A percentile compares a stretch with the other conserved stretches of the same genome.
These are phyloP conservation scores for Rhynchonycteris naso DNA, from an alignment of 2,797 vertebrate genomes.

Conservation along the genomic window DNA sequence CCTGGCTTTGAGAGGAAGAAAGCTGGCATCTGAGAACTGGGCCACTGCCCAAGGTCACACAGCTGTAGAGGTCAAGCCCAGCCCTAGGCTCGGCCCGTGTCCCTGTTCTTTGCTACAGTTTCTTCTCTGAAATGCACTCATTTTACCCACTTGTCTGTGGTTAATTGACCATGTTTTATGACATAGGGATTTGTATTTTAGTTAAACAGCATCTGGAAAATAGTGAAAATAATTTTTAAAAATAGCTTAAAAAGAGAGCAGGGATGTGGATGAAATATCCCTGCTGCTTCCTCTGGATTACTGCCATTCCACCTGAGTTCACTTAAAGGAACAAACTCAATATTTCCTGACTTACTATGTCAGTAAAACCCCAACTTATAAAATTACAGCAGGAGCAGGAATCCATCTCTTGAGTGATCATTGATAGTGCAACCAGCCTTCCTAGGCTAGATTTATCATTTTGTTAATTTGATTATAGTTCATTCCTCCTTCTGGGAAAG, in stretches of 20 bases:
- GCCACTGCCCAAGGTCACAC: not conserved
- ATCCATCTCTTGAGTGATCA: not conserved
- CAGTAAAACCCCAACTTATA: constrained; percentile 15
- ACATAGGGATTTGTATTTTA: constrained; percentile 17
- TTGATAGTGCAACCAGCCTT: not conserved
- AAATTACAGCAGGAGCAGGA: constrained; percentile 17
- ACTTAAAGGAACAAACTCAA: constrained; percentile 37
- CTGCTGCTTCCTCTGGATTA: not conserved
- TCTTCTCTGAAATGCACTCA: too few relatives aligned
- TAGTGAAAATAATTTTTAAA: constrained; percentile 52
- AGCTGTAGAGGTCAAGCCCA: not conserved
- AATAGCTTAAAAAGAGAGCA: not conserved
- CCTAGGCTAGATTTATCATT: constrained; percentile 21
- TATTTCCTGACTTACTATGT: not conserved
- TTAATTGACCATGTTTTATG: not conserved
- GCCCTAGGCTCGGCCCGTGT: not conserved
- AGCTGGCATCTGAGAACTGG: not conserved
- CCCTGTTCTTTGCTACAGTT: not conserved
- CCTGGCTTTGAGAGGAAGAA: constrained; percentile 18
- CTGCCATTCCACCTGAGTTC: not conserved
- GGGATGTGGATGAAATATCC: not conserved
- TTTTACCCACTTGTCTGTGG: not conserved
- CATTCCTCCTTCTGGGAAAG: constrained; percentile 52
- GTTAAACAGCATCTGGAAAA: constrained; percentile 50
- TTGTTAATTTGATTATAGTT: constrained; percentile 33